Evolutionary conservation across 2,113 vertebrate genomes (phyloP), one percentile per base, ranked within the genome.

Genomic region (Paraplagusia blochii): DNA sequence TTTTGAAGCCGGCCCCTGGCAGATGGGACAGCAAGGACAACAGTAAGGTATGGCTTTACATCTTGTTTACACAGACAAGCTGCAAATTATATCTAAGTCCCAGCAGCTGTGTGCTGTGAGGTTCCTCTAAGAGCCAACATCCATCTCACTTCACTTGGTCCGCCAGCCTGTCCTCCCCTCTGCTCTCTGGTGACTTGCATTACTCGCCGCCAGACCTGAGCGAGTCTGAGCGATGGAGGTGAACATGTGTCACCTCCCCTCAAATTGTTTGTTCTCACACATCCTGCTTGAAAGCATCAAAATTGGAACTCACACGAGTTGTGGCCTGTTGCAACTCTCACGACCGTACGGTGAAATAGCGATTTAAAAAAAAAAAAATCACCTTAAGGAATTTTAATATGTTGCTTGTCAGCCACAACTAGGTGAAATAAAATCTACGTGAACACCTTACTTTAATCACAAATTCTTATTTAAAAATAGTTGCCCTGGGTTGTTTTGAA

Each of bases 61-160:
- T 79, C 74, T 75, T 81, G 69, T 81, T 85, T 74, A 70, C 72
- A 57, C 55, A 74, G 76, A 80, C 74, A 55, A 77, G 74, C 67
- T 55, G 76, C 66, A 77, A 72, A 82, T 77, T 45, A 73, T 76
- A 58, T 79, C 60, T 4, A 66, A 76, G 76, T 80, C 80, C 72
- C 70, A 56, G 65, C 59, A 72, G 70, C 49, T 17, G 42, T 50
- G 40, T 46, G 19, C 61, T 44, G 60, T 44, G 66, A 70, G 68
- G 53, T 69, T 75, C 64, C 63, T 65, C 47, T 50, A 63, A 52
- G 22, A 69, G 51, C 43, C 58, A 38, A 58, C 55, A 77, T 80
- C 67, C 65, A 69, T 82, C 81, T 84, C 73, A 79, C 73, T 70
- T 71, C 66, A 70, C 53, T 39, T 44, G 19, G 19, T 15, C 47